phyloP scores from a whole-genome alignment of 2,888 invertebrate species.

The Amiota communis region DNA sequence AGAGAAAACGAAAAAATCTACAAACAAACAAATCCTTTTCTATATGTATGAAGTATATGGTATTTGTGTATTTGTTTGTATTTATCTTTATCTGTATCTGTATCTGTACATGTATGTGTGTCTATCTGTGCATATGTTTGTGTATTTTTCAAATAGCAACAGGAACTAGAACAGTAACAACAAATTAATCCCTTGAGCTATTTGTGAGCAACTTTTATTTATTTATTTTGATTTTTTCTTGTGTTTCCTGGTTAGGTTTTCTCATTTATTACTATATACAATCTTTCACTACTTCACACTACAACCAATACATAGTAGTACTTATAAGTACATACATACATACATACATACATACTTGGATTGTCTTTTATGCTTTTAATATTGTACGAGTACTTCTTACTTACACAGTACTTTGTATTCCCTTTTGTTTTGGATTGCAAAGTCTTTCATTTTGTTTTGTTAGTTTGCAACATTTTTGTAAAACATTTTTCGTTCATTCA shows the following conservation, averaged over 20 bases:
- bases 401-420: not conserved
- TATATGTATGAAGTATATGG: too few species aligned
- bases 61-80: not conserved
- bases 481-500: too few species aligned
- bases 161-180: constrained; percentile 2
- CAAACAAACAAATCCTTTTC: not conserved
- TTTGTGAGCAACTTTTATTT: constrained; percentile 14
- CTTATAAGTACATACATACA: too few species aligned
- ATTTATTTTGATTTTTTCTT: constrained; percentile 9
- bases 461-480: too few species aligned
- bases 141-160: not conserved
- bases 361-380: not conserved
- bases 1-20: not conserved
- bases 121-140: not conserved
- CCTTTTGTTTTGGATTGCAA: too few species aligned
- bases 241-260: not conserved
- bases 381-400: not conserved
- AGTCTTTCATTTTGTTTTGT: too few species aligned
- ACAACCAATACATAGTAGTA: too few species aligned
- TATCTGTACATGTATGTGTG: not conserved
- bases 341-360: too few species aligned
- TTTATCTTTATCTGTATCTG: too few species aligned
- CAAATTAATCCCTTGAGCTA: constrained; percentile 22
- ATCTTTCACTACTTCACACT: too few species aligned
- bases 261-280: not conserved